phyloP scores from a whole-genome alignment of 1,140 invertebrate genomes.

The Pogonus chalceus region DNA sequence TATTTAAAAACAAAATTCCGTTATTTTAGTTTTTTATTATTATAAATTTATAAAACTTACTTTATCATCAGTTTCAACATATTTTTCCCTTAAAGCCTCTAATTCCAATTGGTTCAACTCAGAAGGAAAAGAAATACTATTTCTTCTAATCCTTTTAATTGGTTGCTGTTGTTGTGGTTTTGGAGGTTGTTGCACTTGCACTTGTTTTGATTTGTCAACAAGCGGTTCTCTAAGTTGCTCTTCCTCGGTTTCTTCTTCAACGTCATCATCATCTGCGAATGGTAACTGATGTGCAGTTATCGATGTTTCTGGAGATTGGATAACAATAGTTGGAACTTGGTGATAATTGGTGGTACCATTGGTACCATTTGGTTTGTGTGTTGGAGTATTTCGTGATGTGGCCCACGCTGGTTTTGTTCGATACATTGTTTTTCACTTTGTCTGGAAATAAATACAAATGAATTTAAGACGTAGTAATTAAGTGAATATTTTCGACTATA shows the following conservation, averaged over 20 bases:
- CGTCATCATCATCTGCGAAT: not conserved
- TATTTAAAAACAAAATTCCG: too few species aligned
- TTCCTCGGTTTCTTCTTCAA: not conserved
- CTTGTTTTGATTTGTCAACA: too few species aligned
- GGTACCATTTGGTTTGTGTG: not conserved
- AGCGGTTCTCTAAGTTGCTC: not conserved
- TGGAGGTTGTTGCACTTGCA: too few species aligned
- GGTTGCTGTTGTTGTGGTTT: not conserved
- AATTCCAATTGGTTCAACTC: not conserved
- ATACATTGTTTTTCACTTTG: too few species aligned
- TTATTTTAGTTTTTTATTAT: too few species aligned
- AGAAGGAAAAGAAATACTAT: not conserved
- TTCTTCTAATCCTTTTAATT: not conserved
- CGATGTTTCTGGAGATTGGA: not conserved
- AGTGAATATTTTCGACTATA: too few species aligned
- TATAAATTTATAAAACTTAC: not conserved
- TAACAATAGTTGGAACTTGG: not conserved
- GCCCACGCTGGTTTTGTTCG: too few species aligned
- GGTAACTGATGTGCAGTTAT: not conserved
- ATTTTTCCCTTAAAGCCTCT: not conserved
- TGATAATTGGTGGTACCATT: not conserved
- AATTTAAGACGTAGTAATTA: too few species aligned
- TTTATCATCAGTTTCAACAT: not conserved
- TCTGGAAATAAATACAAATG: too few species aligned
- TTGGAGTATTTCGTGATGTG: too few species aligned